These are phyloP conservation scores for Platygyra sinensis DNA, from an alignment of 64 coral and sea anemone genomes.

Conservation along the genomic window DNA sequence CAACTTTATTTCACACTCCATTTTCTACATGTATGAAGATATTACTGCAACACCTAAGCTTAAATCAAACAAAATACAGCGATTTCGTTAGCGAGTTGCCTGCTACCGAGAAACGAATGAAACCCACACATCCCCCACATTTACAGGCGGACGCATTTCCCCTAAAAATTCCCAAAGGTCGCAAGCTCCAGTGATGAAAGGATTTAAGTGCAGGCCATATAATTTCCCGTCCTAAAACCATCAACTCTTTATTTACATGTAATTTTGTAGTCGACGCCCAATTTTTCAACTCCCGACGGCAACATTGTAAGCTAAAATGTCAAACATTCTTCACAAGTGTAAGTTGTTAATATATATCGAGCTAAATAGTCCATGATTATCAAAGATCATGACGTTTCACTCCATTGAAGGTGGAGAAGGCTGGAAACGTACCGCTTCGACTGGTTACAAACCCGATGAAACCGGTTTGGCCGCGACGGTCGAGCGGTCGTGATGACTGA, in stretches of 20 bases:
- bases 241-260: no score
- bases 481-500: slow-evolving; percentile 23
- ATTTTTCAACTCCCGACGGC: no score
- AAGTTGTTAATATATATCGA: neutral
- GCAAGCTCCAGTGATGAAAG: no score
- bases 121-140: no score
- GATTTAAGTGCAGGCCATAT: no score
- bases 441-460: slow-evolving; percentile 44
- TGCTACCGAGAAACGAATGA: neutral
- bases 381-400: slow-evolving; percentile 10
- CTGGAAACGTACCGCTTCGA: slow-evolving; percentile 47
- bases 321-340: no score
- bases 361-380: neutral
- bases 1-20: slow-evolving; percentile 16
- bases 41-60: no score
- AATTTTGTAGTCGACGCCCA: no score
- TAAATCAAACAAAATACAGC: neutral
- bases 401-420: slow-evolving; percentile 47
- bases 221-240: no score
- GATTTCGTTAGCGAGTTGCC: neutral
- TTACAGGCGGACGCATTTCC: no score
- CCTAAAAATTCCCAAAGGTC: no score
- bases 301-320: no score
- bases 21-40: neutral
- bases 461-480: slow-evolving; percentile 52